A percentile compares a stretch with the other conserved stretches of the same genome.
These are phyloP conservation scores for Harpegnathos saltator DNA, from an alignment of 1,140 invertebrate genomes.

Conservation along the genomic window DNA sequence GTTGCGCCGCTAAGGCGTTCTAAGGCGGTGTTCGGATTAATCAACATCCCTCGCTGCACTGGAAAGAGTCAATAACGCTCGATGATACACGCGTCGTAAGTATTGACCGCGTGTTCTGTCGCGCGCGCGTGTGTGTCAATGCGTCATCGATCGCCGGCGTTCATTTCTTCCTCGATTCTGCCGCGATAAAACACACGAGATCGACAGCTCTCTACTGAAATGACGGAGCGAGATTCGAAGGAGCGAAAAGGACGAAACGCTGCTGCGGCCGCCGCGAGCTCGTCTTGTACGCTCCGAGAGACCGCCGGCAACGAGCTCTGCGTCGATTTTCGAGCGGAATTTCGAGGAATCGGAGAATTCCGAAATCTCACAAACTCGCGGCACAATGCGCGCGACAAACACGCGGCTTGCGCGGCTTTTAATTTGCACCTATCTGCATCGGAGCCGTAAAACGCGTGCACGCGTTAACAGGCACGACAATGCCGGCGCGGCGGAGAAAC, in stretches of 20 bases:
- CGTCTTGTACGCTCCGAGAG: background rate
- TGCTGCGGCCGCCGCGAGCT: too few relatives aligned
- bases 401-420: background rate
- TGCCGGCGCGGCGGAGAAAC: background rate
- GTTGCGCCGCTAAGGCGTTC: background rate
- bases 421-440: background rate
- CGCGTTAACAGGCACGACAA: background rate
- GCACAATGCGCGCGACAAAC: too few relatives aligned
- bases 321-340: too few relatives aligned
- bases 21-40: constrained; percentile 8
- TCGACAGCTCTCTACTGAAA: too few relatives aligned
- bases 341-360: too few relatives aligned
- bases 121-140: background rate
- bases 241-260: too few relatives aligned
- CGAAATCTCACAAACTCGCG: too few relatives aligned
- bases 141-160: background rate
- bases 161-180: background rate
- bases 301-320: too few relatives aligned
- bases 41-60: background rate
- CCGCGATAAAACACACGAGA: background rate
- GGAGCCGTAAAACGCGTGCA: background rate
- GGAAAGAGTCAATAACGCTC: background rate
- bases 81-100: background rate
- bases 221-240: too few relatives aligned
- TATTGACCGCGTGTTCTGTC: background rate